Base-by-base conservation (phyloP, 2,888 invertebrate species). In the Netelia inedita region DNA sequence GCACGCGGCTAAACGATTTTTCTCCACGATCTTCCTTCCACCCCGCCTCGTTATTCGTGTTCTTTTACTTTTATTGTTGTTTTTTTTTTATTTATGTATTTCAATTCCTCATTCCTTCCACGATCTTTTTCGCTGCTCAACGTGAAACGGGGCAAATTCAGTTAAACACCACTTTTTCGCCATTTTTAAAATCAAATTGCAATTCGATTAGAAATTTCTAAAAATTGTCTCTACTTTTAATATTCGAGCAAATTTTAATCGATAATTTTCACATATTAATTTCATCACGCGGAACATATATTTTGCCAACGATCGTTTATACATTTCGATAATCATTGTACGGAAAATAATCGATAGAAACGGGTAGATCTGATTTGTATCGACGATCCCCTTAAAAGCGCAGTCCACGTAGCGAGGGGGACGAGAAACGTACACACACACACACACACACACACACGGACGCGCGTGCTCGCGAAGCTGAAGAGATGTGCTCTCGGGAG, bases 1-100 rank as follows among this genome's bases (percentile, higher is more conserved):
- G 61, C 83, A 71, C 74, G 61, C 41, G 43, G 66, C 76, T 72
- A 55, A 76, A 76, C 72, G 65, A 83, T 79, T 79, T 79, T 79
- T 75, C 57, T 71, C 28, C n/a, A 41, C 46, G 69, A 57, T 59
- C 50, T 23, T 46, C 23, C 5, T 43, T 43, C 63, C 41, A 41
- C 19, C 28, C 46, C n/a, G 59, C 11, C 19, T 50, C 19, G 19
- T 19, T 57, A 57, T 57, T 41, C 14, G 16, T 72, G 2, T 16
- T 57, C 59, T 68, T 71, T 3, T 43, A 61, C n/a, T 19, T 53
- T 14, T 57, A 41, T n/a, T 19, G n/a, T 46, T 14, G 0, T 2
- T 23, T 59, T 59, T 59, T 9, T 8, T n/a, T 61, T 61, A 35
- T 35, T 35, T 35, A 35, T 35, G 6, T 35, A 35, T 6, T 35